Evolutionary conservation across 1,140 invertebrate genomes (phyloP), one percentile per base, ranked within the genome.

Genomic region (Zaprionus tsacasi): DNA sequence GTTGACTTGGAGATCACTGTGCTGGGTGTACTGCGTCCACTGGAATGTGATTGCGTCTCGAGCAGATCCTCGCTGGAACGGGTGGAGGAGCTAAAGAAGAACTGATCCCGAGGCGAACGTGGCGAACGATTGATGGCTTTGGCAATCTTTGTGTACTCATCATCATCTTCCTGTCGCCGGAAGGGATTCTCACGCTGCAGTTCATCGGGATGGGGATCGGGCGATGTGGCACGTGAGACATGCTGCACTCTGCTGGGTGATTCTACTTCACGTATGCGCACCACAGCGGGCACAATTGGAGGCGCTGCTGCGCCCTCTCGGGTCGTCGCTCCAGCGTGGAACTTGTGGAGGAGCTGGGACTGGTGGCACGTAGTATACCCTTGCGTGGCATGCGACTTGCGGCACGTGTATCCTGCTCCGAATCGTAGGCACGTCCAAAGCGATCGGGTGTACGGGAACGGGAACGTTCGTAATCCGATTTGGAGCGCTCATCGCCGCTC

Each of bases 181-280:
- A 93, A 93, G 11, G 92, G 92, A 82, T 93, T 93, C 27, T 93
- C 92, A 0, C 86, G 79, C 48, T 92, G 91, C 30, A 91, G 79
- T 76, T 92, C 88, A 0, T 74, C 86, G 0, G 73, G 78, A 1
- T 59, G 57, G 13, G 2, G 21, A 2, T 81, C 79, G 1, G 91
- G 91, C 0, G 91, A 91, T 11, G 83, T 82, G 27, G 91, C 78
- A 7, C 87, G 70, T 0, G 85, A 79, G 0, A 91, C 87, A 2
- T 60, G 85, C 30, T 88, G 91, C 36, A 92, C 0, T 13, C 6
- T 77, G 70, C 0, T 30, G 27, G 91, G 91, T 0, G 91, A 85
- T 8, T 92, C 91, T 3, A 92, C 87, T 54, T 92, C 91, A 0
- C 79, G 78, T 0, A 92, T 92, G 4, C 91, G 80, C 0, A 88